Conservation (phyloP, 2,888 invertebrate genomes). For the Drosophila emarginata region DNA sequence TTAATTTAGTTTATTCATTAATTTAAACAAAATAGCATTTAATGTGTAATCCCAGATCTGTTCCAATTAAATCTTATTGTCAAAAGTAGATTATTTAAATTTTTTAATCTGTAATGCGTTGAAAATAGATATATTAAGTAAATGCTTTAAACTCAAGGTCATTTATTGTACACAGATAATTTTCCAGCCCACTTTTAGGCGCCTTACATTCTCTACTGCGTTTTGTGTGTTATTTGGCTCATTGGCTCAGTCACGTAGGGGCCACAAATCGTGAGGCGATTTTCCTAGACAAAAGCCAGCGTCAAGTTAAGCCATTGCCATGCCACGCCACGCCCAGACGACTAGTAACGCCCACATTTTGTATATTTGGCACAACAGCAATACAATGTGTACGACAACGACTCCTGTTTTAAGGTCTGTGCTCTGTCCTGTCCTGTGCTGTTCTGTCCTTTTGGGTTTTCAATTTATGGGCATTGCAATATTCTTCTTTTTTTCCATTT, state of each 20-base stretch:
- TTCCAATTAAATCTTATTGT: background rate
- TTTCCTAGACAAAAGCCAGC: conserved; percentile 44
- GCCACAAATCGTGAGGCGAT: conserved; percentile 60
- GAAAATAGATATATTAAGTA: background rate
- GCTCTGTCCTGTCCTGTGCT: background rate
- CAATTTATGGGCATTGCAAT: conserved; percentile 76
- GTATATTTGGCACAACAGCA: conserved; percentile 4
- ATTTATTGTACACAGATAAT: conserved; percentile 1
- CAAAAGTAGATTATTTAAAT: background rate
- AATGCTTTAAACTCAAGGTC: conserved; percentile 11
- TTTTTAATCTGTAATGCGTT: background rate
- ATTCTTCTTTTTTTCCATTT: conserved; percentile 28
- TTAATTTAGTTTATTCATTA: too few relatives aligned
- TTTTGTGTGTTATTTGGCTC: conserved; percentile 15
- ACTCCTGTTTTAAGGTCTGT: conserved; percentile 23
- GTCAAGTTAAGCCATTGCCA: conserved; percentile 26
- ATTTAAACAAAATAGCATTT: too few relatives aligned
- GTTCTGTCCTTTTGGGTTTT: conserved; percentile 50
- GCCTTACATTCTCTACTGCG: background rate
- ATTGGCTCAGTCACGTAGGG: conserved; percentile 60
- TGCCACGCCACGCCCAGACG: conserved; percentile 39
- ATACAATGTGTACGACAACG: conserved; percentile 33
- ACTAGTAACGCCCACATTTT: conserved; percentile 22
- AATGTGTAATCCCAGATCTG: too few relatives aligned
- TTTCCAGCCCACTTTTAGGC: background rate